Percentiles rank a stretch among this genome's conserved stretches.
These are phyloP conservation scores for Caenorhabditis plicata DNA, from an alignment of 2,888 invertebrate genomes.

Conservation along the genomic window DNA sequence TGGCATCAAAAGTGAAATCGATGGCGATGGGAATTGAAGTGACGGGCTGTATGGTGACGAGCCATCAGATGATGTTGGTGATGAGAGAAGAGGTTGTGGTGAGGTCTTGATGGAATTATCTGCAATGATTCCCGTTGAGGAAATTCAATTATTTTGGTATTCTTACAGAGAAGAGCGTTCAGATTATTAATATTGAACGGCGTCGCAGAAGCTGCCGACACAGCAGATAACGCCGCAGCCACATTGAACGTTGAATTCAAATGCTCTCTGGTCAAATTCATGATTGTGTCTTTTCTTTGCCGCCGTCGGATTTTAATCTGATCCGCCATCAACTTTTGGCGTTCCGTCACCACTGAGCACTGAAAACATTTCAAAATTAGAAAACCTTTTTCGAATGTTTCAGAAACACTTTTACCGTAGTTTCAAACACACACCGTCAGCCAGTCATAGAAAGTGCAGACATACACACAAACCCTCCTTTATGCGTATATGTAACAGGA, in stretches of 20 bases:
- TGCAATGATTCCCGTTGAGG: neutral
- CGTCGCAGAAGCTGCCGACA: no score
- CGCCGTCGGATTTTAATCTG: conserved; percentile 63
- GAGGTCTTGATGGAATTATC: conserved; percentile 33
- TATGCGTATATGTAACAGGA: no score
- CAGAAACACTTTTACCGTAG: no score
- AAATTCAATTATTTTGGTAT: neutral
- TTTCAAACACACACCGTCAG: no score
- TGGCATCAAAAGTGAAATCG: conserved; percentile 12
- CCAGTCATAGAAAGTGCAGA: no score
- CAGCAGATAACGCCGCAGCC: conserved; percentile 41
- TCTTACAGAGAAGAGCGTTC: conserved; percentile 41
- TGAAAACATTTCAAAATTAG: conserved; percentile 40
- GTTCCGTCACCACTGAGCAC: conserved; percentile 60
- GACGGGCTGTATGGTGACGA: conserved; percentile 41
- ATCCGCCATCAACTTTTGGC: conserved; percentile 63
- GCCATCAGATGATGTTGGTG: conserved; percentile 38
- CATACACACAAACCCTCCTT: no score
- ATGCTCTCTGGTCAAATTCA: conserved; percentile 56
- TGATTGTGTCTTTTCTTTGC: conserved; percentile 57
- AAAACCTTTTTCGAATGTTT: no score
- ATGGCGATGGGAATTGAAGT: conserved; percentile 28
- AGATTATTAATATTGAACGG: conserved; percentile 27
- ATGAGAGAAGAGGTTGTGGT: conserved; percentile 33
- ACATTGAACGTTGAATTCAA: conserved; percentile 47